Conservation (phyloP, 2,797 vertebrate species). For the Coregonus suidteri region DNA sequence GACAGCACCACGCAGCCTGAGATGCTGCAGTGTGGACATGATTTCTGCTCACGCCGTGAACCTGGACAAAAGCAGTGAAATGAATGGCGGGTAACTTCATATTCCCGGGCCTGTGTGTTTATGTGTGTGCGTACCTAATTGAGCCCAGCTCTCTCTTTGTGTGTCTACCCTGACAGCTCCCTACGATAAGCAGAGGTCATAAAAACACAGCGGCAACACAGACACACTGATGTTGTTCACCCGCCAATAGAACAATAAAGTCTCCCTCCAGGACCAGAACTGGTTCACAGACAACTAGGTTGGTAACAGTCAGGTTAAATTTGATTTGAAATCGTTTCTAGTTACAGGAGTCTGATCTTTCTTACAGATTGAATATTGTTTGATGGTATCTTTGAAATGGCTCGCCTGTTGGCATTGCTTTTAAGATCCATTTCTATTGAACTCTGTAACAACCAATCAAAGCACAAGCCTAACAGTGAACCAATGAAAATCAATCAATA, state of each 20-base stretch:
- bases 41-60: conserved; percentile 72
- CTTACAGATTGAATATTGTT: no score
- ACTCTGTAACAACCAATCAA: no score
- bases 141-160: conserved; percentile 34
- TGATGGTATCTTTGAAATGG: no score
- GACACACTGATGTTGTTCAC: conserved; percentile 62
- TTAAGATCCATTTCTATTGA: no score
- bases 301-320: neutral
- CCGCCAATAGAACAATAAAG: conserved; percentile 64
- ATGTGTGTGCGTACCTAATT: conserved; percentile 84
- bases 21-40: conserved; percentile 23
- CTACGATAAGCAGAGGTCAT: conserved; percentile 45
- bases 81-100: conserved; percentile 72
- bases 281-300: neutral
- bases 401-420: no score
- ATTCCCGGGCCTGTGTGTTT: conserved; percentile 48
- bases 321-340: neutral
- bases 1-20: conserved; percentile 32
- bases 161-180: conserved; percentile 19
- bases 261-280: neutral
- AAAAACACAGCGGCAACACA: conserved; percentile 62
- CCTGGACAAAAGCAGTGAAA: conserved; percentile 59
- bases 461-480: no score
- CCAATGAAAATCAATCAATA: no score
- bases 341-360: neutral